A percentile compares a stretch with the other conserved stretches of the same genome.
These are phyloP conservation scores for Mareca strepera DNA, from an alignment of 2,797 vertebrate genomes.

Conservation along the genomic window DNA sequence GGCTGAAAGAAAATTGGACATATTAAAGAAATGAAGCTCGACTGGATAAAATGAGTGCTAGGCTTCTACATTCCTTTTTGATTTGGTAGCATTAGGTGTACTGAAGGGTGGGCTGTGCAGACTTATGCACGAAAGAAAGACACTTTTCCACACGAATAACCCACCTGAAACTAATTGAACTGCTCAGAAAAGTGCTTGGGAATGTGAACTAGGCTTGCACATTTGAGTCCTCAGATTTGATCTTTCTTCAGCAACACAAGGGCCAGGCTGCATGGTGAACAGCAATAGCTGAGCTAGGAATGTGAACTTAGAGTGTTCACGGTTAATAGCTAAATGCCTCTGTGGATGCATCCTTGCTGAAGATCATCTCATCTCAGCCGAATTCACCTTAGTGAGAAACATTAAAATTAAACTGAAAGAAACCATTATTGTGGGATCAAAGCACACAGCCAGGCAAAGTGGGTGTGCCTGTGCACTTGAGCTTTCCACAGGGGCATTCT, in stretches of 20 bases:
- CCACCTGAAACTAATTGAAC: slow-evolving; percentile 38
- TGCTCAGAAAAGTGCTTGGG: neutral
- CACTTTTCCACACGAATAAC: slow-evolving; percentile 39
- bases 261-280: neutral
- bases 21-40: slow-evolving; percentile 46
- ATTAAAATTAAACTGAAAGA: neutral
- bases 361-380: neutral
- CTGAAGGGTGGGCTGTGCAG: neutral
- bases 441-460: neutral
- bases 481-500: neutral
- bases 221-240: neutral
- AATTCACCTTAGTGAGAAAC: neutral
- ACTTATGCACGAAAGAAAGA: slow-evolving; percentile 19
- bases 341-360: neutral
- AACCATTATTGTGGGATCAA: neutral
- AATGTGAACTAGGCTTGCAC: neutral
- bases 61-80: slow-evolving; percentile 56
- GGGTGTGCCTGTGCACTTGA: neutral
- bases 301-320: accelerated
- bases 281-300: neutral
- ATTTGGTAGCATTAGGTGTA: slow-evolving; percentile 24
- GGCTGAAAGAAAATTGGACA: slow-evolving; percentile 53
- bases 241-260: neutral
- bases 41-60: slow-evolving; percentile 54
- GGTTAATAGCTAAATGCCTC: neutral